These are phyloP conservation scores for Pelobates cultripes DNA, from an alignment of 2,797 vertebrate genomes.

Conservation along the genomic window DNA sequence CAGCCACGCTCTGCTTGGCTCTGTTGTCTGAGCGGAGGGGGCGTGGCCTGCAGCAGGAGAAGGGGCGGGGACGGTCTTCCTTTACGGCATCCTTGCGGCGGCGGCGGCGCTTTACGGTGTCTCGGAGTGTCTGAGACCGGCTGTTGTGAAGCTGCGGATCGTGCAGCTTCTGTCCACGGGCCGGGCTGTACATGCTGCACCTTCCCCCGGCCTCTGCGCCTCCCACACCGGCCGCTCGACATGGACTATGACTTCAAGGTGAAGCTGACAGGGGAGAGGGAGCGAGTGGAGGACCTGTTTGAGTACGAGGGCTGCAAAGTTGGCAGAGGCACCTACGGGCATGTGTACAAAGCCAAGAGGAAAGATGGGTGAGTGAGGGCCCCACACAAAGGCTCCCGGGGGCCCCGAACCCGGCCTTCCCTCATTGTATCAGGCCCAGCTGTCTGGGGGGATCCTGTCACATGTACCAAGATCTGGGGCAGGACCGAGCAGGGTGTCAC, in stretches of 20 bases:
- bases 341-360: constrained; percentile 99
- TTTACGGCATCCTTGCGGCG: constrained; percentile 40
- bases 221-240: constrained; percentile 69
- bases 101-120: constrained; percentile 23
- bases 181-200: constrained; percentile 19
- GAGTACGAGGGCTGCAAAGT: constrained; percentile 99
- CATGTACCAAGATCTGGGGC: too few relatives aligned
- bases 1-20: too few relatives aligned
- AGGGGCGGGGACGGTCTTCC: constrained; percentile 15
- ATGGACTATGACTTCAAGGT: constrained; percentile 99
- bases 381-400: too few relatives aligned
- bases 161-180: constrained; percentile 5
- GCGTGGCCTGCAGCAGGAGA: neutral
- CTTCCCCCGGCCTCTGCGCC: constrained; percentile 20
- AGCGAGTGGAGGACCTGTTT: constrained; percentile 97
- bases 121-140: constrained; percentile 32
- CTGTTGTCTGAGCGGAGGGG: too few relatives aligned
- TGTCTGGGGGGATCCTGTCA: neutral
- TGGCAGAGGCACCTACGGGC: constrained; percentile 96
- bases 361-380: constrained; percentile 94
- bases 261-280: constrained; percentile 95
- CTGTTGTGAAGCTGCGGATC: constrained; percentile 37
- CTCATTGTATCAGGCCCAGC: neutral
- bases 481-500: too few relatives aligned
- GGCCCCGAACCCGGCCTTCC: too few relatives aligned